These are phyloP conservation scores for Notolabrus celidotus DNA, from an alignment of 2,797 vertebrate genomes.

Conservation along the genomic window DNA sequence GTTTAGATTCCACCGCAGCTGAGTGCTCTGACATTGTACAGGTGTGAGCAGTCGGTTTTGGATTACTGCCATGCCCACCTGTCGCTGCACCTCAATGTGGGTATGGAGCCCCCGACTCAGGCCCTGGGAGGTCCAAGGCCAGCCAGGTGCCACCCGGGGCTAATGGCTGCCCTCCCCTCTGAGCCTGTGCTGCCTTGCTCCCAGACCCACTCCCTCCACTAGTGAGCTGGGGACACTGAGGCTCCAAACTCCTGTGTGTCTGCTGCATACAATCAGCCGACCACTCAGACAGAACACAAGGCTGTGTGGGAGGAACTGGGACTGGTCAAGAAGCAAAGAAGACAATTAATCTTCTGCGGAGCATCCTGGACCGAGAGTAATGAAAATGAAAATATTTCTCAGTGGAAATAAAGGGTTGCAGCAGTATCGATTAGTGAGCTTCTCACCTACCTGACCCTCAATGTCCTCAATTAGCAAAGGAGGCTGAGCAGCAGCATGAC, in stretches of 20 bases:
- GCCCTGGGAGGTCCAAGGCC: slow-evolving; percentile 66
- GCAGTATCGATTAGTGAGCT: slow-evolving; percentile 62
- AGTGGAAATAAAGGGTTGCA: slow-evolving; percentile 63
- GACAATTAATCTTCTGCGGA: slow-evolving; percentile 61
- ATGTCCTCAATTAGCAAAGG: slow-evolving; percentile 67
- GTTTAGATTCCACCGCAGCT: slow-evolving; percentile 90
- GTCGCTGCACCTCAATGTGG: slow-evolving; percentile 89
- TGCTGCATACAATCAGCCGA: slow-evolving; percentile 46
- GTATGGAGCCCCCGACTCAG: slow-evolving; percentile 82
- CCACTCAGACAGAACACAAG: slow-evolving; percentile 46
- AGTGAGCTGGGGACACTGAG: slow-evolving; percentile 70
- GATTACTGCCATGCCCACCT: slow-evolving; percentile 95
- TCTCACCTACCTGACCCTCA: slow-evolving; percentile 61
- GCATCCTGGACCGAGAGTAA: slow-evolving; percentile 56
- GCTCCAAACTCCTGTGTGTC: slow-evolving; percentile 47
- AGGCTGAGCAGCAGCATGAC: slow-evolving; percentile 64
- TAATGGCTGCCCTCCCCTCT: slow-evolving; percentile 65
- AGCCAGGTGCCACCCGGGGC: slow-evolving; percentile 61
- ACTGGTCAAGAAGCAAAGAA: slow-evolving; percentile 66
- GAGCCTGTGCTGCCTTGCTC: slow-evolving; percentile 73
- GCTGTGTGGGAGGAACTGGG: slow-evolving; percentile 61
- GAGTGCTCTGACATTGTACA: slow-evolving; percentile 91
- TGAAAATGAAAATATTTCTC: slow-evolving; percentile 65
- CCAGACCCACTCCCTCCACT: slow-evolving; percentile 73
- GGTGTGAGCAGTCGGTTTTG: slow-evolving; percentile 91